Percentiles rank a stretch among this genome's conserved stretches.
Conservation (phyloP, 2,113 vertebrate genomes). For the Callipepla squamata region DNA sequence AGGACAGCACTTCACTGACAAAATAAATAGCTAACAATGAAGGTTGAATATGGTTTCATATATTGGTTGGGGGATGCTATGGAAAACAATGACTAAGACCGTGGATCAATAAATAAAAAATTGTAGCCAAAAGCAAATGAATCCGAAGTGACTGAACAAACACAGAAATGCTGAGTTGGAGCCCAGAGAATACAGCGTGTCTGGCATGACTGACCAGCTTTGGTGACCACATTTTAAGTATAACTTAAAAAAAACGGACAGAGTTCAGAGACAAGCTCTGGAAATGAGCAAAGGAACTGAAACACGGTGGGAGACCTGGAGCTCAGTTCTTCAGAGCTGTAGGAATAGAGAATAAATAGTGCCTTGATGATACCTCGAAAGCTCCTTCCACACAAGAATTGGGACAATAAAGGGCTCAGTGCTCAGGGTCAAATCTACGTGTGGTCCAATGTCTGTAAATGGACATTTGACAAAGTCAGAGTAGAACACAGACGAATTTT, state of each 20-base stretch:
- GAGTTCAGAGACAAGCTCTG: neutral
- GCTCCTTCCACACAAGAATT: neutral
- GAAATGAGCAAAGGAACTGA: neutral
- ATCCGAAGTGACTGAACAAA: neutral
- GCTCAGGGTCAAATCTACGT: neutral
- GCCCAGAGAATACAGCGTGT: neutral
- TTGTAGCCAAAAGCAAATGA: neutral
- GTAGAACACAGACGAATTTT: neutral
- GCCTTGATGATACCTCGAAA: neutral
- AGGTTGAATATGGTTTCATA: neutral
- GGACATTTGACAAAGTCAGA: neutral
- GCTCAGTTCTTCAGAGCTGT: neutral
- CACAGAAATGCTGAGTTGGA: neutral
- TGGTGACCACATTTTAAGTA: neutral
- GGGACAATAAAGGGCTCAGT: neutral
- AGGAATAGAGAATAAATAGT: neutral
- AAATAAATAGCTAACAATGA: neutral
- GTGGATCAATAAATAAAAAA: neutral
- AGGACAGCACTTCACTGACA: neutral
- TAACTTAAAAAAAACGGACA: neutral
- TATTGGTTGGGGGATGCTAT: neutral
- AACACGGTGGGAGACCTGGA: neutral
- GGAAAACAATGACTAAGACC: neutral
- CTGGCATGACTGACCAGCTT: neutral
- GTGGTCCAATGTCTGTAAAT: rapidly evolving